Percentiles rank a stretch among this genome's conserved stretches.
These are phyloP conservation scores for Apolygus lucorum DNA, from an alignment of 1,140 invertebrate genomes.

Conservation along the genomic window DNA sequence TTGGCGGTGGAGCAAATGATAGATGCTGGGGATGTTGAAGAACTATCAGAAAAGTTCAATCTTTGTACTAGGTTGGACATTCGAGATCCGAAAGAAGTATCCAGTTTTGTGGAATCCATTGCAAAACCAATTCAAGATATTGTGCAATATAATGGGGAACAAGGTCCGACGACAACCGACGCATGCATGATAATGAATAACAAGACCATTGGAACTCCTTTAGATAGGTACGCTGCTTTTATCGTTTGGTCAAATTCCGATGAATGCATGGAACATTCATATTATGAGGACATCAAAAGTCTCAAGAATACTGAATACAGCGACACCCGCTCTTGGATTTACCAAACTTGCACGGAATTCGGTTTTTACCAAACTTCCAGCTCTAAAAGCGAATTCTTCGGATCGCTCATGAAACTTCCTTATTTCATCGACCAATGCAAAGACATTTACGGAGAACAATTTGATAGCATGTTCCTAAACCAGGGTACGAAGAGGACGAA, in stretches of 20 bases:
- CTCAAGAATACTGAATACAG: constrained; percentile 48
- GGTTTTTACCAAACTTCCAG: constrained; percentile 86
- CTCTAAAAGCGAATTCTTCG: constrained; percentile 50
- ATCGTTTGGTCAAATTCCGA: constrained; percentile 62
- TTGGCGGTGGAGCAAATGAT: constrained; percentile 53
- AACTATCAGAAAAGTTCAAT: constrained; percentile 39
- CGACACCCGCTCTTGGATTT: constrained; percentile 76
- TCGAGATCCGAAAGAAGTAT: constrained; percentile 55
- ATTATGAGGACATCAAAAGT: constrained; percentile 64
- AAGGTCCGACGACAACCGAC: constrained; percentile 44
- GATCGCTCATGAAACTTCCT: constrained; percentile 62
- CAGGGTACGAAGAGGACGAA: constrained; percentile 61
- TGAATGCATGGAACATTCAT: constrained; percentile 75
- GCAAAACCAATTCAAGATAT: constrained; percentile 75
- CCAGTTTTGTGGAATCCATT: constrained; percentile 69
- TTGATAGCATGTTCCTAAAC: constrained; percentile 49
- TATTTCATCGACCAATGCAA: constrained; percentile 74
- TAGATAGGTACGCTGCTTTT: constrained; percentile 62
- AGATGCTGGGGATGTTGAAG: constrained; percentile 33
- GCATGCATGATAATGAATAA: constrained; percentile 57
- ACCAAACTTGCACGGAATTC: constrained; percentile 92
- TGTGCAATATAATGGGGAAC: constrained; percentile 93
- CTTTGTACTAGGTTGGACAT: constrained; percentile 68
- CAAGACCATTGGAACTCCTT: constrained; percentile 46
- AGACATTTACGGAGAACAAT: constrained; percentile 66